Conservation (phyloP, 2,797 vertebrate species). For the Pseudochirops corinnae region DNA sequence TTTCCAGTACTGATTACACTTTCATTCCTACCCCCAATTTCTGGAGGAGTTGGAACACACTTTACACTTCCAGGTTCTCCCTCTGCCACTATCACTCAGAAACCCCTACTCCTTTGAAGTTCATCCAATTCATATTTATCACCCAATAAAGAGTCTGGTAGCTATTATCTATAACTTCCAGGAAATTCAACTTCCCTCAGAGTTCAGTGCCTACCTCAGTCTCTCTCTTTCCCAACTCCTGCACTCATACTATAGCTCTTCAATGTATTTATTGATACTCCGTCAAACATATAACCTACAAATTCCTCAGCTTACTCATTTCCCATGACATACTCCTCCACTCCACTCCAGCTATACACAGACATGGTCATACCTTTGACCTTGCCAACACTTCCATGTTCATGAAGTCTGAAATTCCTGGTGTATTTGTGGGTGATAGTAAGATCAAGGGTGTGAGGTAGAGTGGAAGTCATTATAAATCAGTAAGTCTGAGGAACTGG, state of each 20-base stretch:
- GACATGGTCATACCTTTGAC: background rate
- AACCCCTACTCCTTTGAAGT: background rate
- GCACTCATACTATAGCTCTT: background rate
- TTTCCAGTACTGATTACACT: background rate
- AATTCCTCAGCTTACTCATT: background rate
- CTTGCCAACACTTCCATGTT: background rate
- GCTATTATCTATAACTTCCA: background rate
- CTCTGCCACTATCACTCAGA: background rate
- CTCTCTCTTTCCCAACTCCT: background rate
- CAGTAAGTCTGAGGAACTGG: background rate
- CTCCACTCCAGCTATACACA: background rate
- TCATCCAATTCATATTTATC: background rate
- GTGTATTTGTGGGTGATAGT: background rate
- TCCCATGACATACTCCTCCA: background rate
- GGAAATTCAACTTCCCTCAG: background rate
- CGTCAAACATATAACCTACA: background rate
- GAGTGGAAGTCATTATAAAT: background rate
- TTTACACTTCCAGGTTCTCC: background rate
- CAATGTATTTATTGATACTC: background rate
- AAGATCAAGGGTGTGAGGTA: background rate
- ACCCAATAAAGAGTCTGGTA: background rate
- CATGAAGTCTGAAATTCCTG: background rate
- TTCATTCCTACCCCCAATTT: background rate
- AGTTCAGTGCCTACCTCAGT: background rate
- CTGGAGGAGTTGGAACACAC: background rate